Evolutionary conservation across 2,888 invertebrate species (phyloP), one percentile per base, ranked within the genome.

Genomic region (Tipula vernalis): DNA sequence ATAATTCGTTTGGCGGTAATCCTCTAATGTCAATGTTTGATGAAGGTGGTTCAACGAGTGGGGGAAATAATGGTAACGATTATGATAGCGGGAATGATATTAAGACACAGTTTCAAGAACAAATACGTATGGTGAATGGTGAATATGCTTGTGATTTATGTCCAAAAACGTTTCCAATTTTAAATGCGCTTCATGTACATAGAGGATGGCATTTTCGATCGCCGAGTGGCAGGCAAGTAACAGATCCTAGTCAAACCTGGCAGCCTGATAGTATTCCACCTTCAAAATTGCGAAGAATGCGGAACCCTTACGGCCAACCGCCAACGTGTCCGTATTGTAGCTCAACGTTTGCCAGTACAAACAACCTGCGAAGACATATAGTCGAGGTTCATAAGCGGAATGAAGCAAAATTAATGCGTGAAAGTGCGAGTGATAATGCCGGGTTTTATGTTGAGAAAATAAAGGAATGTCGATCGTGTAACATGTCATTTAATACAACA

Each of bases 121-220:
- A 87, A 87, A 87, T 86, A 44, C 86, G 87, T 41, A 86, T 51
- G 51, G 86, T 86, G 15, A 91, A 91, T 86, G 91, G 91, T 87
- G 91, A 91, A 87, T 92, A 91, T 87, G 91, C 91, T 85, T 92
- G 92, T 89, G 92, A 92, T 89, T 89, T 92, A 88, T 92, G 92
- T 88, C 89, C 90, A 10, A 92, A 92, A 89, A 90, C 90, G 85
- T 92, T 92, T 88, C 90, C 91, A 87, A 90, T 90, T 89, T 90
- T 91, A 89, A 91, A 91, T 87, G 91, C 92, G 87, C 89, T 92
- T 87, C 91, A 92, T 89, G 92, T 92, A 88, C 92, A 92, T 90
- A 91, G 92, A 89, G 92, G 92, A 89, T 92, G 92, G 92, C 92
- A 92, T 90, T 92, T 92, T 90, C 90, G 92, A 3, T 85, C 86